Evolutionary conservation across 2,797 vertebrate species (phyloP).

Genomic region (Lithobates sylvaticus): DNA sequence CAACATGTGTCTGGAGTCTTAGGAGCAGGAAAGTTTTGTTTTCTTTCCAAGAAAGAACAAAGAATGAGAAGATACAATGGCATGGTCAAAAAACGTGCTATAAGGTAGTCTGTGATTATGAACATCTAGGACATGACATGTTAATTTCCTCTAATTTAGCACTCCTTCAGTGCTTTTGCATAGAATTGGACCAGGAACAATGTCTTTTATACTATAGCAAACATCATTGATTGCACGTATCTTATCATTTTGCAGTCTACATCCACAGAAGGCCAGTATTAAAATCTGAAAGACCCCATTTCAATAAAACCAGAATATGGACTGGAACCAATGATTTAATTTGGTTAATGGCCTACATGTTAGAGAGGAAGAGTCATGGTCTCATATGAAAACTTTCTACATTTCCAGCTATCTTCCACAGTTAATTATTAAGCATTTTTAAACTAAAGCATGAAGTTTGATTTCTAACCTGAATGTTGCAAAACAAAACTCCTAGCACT

Average conservation of each 20-base stretch:
- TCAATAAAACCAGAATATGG: not conserved
- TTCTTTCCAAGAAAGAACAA: too few relatives aligned
- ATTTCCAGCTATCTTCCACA: constrained; percentile 1
- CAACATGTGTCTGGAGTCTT: too few relatives aligned
- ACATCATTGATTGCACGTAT: not conserved
- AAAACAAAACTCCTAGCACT: constrained; percentile 49
- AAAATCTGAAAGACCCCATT: not conserved
- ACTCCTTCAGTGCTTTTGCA: not conserved
- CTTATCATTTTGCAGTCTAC: too few relatives aligned
- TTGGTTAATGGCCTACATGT: not conserved
- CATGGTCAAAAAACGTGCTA: too few relatives aligned
- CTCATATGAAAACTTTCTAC: constrained; percentile 6
- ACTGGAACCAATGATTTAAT: not conserved
- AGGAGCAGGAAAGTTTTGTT: too few relatives aligned
- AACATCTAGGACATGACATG: too few relatives aligned
- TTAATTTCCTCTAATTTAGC: not conserved
- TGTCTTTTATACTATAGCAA: not conserved
- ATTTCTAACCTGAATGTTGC: constrained; percentile 43
- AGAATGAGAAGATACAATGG: too few relatives aligned
- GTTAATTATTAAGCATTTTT: constrained; percentile 54
- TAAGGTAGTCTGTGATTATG: too few relatives aligned
- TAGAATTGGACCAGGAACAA: not conserved
- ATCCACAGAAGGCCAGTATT: not conserved
- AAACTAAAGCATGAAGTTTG: constrained; percentile 5
- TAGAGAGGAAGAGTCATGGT: constrained; percentile 6